Evolutionary conservation across 2,888 invertebrate genomes (phyloP).

Genomic region (Ceraclea dissimilis): DNA sequence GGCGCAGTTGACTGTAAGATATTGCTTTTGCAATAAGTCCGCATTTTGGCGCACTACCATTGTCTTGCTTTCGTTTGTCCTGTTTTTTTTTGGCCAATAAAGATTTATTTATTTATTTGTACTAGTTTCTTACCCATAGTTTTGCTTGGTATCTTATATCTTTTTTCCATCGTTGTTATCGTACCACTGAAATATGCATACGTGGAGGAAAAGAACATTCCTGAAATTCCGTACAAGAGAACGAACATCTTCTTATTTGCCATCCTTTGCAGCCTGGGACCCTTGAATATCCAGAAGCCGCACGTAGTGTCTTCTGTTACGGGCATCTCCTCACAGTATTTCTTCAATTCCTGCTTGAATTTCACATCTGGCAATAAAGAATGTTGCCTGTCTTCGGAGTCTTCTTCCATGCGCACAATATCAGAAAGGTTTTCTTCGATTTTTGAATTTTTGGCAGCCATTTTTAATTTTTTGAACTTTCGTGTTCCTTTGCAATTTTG

Average conservation of each 20-base stretch:
- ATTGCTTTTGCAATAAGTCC: too few relatives aligned
- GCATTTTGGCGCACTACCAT: too few relatives aligned
- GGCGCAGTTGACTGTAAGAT: too few relatives aligned
- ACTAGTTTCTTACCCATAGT: slow-evolving; percentile 61
- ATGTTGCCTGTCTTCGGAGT: slow-evolving; percentile 1
- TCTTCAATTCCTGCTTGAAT: slow-evolving; percentile 32
- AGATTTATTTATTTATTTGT: too few relatives aligned
- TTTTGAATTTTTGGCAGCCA: neutral
- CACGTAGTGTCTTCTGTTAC: slow-evolving; percentile 57
- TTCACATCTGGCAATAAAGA: slow-evolving; percentile 1
- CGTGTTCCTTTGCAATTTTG: neutral
- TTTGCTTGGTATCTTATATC: slow-evolving; percentile 64
- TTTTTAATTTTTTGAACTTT: neutral
- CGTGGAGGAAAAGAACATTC: slow-evolving; percentile 60
- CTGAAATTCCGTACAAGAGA: slow-evolving; percentile 57
- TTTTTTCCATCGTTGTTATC: slow-evolving; percentile 64
- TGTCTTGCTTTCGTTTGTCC: too few relatives aligned
- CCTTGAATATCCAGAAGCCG: slow-evolving; percentile 54
- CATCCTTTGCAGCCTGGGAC: slow-evolving; percentile 50
- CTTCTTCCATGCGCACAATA: neutral
- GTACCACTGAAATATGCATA: slow-evolving; percentile 68
- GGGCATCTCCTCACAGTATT: slow-evolving; percentile 42
- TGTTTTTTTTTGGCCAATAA: too few relatives aligned
- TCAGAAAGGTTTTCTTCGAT: neutral
- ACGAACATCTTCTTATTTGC: slow-evolving; percentile 54